Percentiles rank a stretch among this genome's conserved stretches.
Conservation (phyloP, 2,888 invertebrate species). For the Tyria jacobaeae region DNA sequence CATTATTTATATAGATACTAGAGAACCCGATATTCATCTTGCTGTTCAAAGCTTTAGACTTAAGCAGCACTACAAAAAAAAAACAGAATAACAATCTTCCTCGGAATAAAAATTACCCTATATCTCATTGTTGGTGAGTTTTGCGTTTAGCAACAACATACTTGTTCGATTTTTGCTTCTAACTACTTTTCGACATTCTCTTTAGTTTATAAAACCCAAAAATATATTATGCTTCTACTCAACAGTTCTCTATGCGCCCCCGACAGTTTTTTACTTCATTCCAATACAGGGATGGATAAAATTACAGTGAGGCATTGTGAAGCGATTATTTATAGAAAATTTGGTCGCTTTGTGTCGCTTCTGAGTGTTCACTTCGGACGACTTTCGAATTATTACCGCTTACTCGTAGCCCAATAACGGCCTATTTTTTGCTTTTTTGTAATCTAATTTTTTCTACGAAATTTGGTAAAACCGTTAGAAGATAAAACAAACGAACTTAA, state of each 20-base stretch:
- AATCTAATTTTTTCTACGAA: slow-evolving; percentile 48
- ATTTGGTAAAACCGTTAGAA: slow-evolving; percentile 62
- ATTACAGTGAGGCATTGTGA: slow-evolving; percentile 81
- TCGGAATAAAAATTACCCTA: too few species aligned
- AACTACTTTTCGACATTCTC: neutral
- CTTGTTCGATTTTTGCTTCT: neutral
- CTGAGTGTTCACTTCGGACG: slow-evolving; percentile 68
- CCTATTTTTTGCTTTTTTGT: slow-evolving; percentile 53
- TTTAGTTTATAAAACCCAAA: neutral
- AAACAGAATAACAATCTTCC: too few species aligned
- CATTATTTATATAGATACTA: too few species aligned
- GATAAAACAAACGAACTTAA: slow-evolving; percentile 4
- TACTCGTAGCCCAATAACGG: slow-evolving; percentile 68
- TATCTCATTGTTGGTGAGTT: too few species aligned
- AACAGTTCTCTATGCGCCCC: slow-evolving; percentile 58
- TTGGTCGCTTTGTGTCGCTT: slow-evolving; percentile 81
- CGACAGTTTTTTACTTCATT: slow-evolving; percentile 78
- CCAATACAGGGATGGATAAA: slow-evolving; percentile 83
- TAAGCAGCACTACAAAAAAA: too few species aligned
- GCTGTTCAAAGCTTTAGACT: too few species aligned
- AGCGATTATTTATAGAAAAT: slow-evolving; percentile 85
- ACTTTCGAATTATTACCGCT: slow-evolving; percentile 70
- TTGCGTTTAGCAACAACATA: too few species aligned
- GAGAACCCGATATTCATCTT: too few species aligned
- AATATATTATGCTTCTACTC: slow-evolving; percentile 54